These are phyloP conservation scores for Gasterosteus aculeatus DNA, from an alignment of 2,113 vertebrate species.

Conservation along the genomic window DNA sequence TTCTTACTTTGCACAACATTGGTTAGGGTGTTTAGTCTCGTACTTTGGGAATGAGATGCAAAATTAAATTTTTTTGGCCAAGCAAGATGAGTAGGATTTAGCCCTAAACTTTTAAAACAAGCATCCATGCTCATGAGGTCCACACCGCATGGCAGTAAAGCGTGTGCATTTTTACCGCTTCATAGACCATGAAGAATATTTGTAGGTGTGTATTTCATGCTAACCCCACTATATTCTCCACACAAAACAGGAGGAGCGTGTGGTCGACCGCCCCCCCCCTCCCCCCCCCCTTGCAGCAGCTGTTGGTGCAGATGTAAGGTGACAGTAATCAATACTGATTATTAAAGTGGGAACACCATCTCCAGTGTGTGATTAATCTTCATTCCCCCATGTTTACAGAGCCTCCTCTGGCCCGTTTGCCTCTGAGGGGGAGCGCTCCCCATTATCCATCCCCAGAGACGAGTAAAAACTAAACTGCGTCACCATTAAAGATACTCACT, in stretches of 20 bases:
- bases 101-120: slow-evolving; percentile 17
- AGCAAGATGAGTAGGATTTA: slow-evolving; percentile 20
- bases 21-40: not conserved
- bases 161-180: slow-evolving; percentile 27
- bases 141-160: not conserved
- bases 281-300: slow-evolving; percentile 60
- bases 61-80: not conserved
- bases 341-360: slow-evolving; percentile 81
- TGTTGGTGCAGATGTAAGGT: slow-evolving; percentile 80
- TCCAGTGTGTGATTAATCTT: slow-evolving; percentile 82
- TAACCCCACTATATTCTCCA: slow-evolving; percentile 35
- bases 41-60: not conserved
- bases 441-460: slow-evolving; percentile 75
- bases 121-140: slow-evolving; percentile 10
- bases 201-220: slow-evolving; percentile 31
- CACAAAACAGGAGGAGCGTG: slow-evolving; percentile 49
- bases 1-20: not conserved
- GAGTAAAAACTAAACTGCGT: slow-evolving; percentile 69
- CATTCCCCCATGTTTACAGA: slow-evolving; percentile 79
- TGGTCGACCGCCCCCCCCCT: slow-evolving; percentile 64
- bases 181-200: slow-evolving; percentile 47
- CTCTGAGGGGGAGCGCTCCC: slow-evolving; percentile 56
- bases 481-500: slow-evolving; percentile 69
- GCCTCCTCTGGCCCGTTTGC: slow-evolving; percentile 64
- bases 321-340: slow-evolving; percentile 84